Evolutionary conservation across 2,797 vertebrate genomes (phyloP), one percentile per base, ranked within the genome.

Genomic region (Cygnus olor): DNA sequence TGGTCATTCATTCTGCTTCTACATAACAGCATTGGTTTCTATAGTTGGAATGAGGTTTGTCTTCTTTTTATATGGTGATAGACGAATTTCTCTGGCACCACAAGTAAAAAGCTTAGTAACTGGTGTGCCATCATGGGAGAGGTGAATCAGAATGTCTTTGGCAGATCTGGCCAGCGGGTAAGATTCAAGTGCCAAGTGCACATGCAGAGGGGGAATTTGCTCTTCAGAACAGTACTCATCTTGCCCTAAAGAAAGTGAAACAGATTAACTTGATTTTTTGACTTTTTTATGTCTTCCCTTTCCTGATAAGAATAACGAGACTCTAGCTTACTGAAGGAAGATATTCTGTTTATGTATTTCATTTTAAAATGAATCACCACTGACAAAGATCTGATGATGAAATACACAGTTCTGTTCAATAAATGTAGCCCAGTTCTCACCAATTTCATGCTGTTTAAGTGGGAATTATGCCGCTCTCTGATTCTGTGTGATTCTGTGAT

Each of bases 221-320:
- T 61, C 69, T 57, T 24, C 40, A 65, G n/a, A 49, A 34, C 40
- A 24, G 40, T 60, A 14, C 8, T 78, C 2, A 18, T 53, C 61
- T 78, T 15, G 1, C 32, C 65, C 14, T 74, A 74, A 80, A 68
- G 14, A 42, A 45, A 0, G 0, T 69, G 49, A 2, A 61, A 7
- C 4, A 6, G 56, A 34, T 79, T 65, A 81, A 79, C 58, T 0
- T 27, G 14, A 56, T 63, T 70, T 64, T 9, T 80, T 42, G 21
- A 56, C 8, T 58, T 30, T 66, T 10, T 47, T 28, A 27, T 5
- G 11, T 71, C 66, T 80, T 34, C 17, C 19, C 44, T 80, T 61
- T 71, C 40, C n/a, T 57, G 8, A 12, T 36, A 71, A 44, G 64
- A 71, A 78, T 28, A 71, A 69, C 61, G 11, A 63, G 14, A 44